Percentiles rank a stretch among this genome's conserved stretches.
These are phyloP conservation scores for Syngnathus rostellatus DNA, from an alignment of 2,797 vertebrate species.

Conservation along the genomic window DNA sequence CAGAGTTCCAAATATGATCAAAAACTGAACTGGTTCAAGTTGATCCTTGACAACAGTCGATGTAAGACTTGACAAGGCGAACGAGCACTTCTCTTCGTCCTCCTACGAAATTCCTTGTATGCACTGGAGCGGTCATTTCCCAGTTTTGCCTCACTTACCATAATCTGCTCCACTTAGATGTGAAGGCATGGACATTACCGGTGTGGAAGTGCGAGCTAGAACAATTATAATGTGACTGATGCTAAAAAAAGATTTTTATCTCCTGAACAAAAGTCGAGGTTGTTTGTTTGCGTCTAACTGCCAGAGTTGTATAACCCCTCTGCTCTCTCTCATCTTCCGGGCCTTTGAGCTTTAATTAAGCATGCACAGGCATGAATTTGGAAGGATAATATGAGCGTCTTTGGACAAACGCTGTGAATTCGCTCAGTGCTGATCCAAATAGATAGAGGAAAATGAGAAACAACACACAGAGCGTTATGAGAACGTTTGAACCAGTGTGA, in stretches of 20 bases:
- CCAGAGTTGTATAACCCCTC: not conserved
- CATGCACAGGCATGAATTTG: slow-evolving; percentile 29
- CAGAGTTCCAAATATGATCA: not conserved
- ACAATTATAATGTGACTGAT: not conserved
- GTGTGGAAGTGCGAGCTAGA: slow-evolving; percentile 7
- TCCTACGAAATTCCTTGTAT: slow-evolving; percentile 17
- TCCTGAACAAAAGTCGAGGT: not conserved
- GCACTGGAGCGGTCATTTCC: slow-evolving; percentile 41
- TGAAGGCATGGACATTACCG: slow-evolving; percentile 15
- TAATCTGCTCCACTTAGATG: slow-evolving; percentile 19
- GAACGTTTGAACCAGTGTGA: not conserved
- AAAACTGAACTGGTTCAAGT: slow-evolving; percentile 5
- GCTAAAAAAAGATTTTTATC: not conserved
- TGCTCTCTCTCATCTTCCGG: slow-evolving; percentile 2
- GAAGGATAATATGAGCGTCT: slow-evolving; percentile 15
- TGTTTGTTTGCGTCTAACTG: not conserved
- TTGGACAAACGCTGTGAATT: slow-evolving; percentile 1
- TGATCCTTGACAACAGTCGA: slow-evolving; percentile 13
- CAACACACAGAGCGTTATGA: not conserved
- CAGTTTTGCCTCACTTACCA: slow-evolving; percentile 35
- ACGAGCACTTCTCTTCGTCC: slow-evolving; percentile 3
- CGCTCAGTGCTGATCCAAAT: not conserved
- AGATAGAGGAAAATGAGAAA: slow-evolving; percentile 4
- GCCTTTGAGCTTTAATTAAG: slow-evolving; percentile 33
- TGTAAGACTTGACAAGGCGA: slow-evolving; percentile 19